These are phyloP conservation scores for Tupiocoris notatus DNA, from an alignment of 2,888 invertebrate species.

Conservation along the genomic window DNA sequence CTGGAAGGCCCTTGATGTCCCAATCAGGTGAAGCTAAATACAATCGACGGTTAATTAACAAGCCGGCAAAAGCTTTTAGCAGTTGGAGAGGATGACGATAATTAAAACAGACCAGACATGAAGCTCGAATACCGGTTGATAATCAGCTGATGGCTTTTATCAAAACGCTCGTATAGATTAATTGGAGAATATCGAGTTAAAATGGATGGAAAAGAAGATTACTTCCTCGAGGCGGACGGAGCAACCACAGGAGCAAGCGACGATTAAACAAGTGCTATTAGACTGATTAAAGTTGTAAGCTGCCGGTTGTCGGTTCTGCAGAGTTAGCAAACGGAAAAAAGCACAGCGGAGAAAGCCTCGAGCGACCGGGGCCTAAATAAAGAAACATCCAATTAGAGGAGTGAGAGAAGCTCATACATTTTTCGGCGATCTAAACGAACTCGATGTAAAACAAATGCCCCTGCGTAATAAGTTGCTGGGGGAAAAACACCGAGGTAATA, in stretches of 20 bases:
- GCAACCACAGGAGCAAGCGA: background rate
- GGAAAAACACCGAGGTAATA: background rate
- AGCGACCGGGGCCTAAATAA: conserved; percentile 5
- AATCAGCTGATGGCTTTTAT: no score
- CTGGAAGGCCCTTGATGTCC: no score
- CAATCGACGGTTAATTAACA: no score
- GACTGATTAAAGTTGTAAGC: conserved; percentile 18
- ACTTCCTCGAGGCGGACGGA: background rate
- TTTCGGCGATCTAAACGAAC: background rate
- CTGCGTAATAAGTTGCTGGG: background rate
- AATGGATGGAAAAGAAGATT: background rate
- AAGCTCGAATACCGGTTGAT: no score
- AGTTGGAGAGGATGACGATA: no score
- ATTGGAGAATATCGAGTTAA: no score
- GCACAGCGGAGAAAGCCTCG: background rate
- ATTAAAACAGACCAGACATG: no score
- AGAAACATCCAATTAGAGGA: conserved; percentile 18
- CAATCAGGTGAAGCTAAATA: no score
- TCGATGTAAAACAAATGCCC: background rate
- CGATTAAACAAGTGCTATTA: conserved; percentile 26
- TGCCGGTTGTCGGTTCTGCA: background rate
- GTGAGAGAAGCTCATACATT: conserved; percentile 20
- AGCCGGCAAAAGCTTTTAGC: no score
- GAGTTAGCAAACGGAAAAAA: background rate
- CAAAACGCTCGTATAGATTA: no score